Evolutionary conservation across 2,797 vertebrate species (phyloP), one percentile per base, ranked within the genome.

Genomic region (Pachyuromys duprasi): DNA sequence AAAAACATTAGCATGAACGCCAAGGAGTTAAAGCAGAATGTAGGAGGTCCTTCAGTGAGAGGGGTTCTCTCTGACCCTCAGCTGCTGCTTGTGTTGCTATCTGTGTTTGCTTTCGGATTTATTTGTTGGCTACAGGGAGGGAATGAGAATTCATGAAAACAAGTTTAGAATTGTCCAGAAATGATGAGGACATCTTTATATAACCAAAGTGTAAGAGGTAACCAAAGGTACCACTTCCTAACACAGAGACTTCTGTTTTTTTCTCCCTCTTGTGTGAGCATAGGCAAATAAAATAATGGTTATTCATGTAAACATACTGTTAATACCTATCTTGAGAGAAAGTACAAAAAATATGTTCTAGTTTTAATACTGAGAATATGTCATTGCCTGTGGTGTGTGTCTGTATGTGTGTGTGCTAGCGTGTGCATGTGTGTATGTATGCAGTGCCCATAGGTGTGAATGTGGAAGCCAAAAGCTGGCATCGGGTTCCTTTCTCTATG

Each of bases 141-240:
- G 79, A 96, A 92, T 78, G 31, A 39, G 55, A 89, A 84, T 65
- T 11, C 14, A 13, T 80, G n/a, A 78, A 92, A 95, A 89, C 45
- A 86, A 96, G 67, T 62, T 87, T 88, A 49, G 76, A 39, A 75
- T 33, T 95, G 8, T 79, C 89, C 9, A 92, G 28, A 96, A 17
- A 79, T 20, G 88, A 22, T 49, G 31, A 93, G 67, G n/a, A 17
- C 75, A 15, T n/a, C 14, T 80, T 88, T 96, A 89, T 65, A 53
- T 79, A 72, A 70, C 13, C 83, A 67, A 86, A 63, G 1, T 57
- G 69, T 17, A 49, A 67, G 5, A 89, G 69, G 26, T 49, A 49
- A 49, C 49, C 49, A 49, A 49, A 49, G 49, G 49, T 49, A 49
- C 49, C 49, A 49, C 8, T 49, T 49, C 49, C 49, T 49, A 49